These are phyloP conservation scores for Epizoanthus rinbou DNA, from an alignment of 92 coral and sea anemone species.

Conservation along the genomic window DNA sequence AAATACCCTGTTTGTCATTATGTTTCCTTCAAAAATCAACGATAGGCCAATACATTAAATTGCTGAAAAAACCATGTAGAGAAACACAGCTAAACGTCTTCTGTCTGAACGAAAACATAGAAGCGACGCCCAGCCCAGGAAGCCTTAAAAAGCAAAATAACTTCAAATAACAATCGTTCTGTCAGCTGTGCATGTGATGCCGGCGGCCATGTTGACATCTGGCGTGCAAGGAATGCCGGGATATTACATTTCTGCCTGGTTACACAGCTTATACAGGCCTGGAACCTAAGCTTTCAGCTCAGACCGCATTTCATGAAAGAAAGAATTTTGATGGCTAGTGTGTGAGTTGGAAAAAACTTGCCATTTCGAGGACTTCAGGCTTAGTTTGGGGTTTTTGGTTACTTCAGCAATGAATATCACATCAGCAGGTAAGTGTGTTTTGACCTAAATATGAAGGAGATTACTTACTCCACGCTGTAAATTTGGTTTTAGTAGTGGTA, in stretches of 20 bases:
- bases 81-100: neutral
- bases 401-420: constrained; percentile 40
- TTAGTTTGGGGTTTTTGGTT: neutral
- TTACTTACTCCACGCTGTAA: constrained; percentile 8
- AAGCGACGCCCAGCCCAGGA: neutral
- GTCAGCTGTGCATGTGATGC: constrained; percentile 36
- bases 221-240: constrained; percentile 6
- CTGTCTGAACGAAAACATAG: neutral
- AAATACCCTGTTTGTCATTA: constrained; percentile 77
- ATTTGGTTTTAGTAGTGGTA: constrained; percentile 33
- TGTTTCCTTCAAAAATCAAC: constrained; percentile 13
- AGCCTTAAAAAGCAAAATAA: constrained; percentile 5
- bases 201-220: constrained; percentile 46
- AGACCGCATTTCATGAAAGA: constrained; percentile 26
- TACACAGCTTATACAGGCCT: constrained; percentile 26
- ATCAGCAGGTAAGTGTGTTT: constrained; percentile 30
- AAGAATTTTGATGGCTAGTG: neutral
- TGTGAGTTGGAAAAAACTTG: constrained; percentile 19
- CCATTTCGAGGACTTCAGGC: neutral
- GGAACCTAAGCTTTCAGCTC: neutral
- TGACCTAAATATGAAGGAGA: constrained; percentile 5
- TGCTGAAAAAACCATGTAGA: neutral
- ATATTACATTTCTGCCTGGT: neutral
- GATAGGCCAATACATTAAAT: neutral
- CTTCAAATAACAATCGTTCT: neutral